phyloP scores from a whole-genome alignment of 2,113 vertebrate genomes.

The Pampusana beccarii region DNA sequence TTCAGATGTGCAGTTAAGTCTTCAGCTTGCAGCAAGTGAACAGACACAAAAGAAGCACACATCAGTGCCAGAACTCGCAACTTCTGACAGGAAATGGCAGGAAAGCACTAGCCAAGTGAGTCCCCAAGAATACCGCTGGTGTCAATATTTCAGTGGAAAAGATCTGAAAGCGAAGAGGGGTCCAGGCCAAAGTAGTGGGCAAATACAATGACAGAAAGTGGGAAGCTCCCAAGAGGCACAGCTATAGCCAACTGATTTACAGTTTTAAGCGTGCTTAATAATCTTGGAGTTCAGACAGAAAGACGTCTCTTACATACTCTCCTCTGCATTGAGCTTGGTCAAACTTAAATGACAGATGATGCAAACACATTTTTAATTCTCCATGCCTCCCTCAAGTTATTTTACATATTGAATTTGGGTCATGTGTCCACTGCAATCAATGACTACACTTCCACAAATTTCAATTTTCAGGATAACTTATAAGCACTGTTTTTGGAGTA shows the following conservation, averaged over 20 bases:
- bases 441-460: neutral
- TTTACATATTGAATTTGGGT: neutral
- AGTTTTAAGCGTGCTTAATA: neutral
- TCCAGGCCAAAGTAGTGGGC: neutral
- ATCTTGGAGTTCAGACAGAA: neutral
- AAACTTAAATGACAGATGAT: neutral
- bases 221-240: neutral
- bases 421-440: neutral
- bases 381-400: accelerated
- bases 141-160: neutral
- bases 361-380: neutral
- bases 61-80: neutral
- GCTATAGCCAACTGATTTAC: neutral
- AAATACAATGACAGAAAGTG: neutral
- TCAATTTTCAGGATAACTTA: neutral
- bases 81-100: neutral
- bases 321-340: neutral
- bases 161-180: neutral
- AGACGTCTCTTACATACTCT: accelerated
- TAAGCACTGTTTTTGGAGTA: neutral
- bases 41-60: accelerated
- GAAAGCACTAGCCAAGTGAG: neutral
- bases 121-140: neutral
- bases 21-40: neutral
- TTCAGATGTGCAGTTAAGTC: neutral